Evolutionary conservation across 2,113 vertebrate genomes (phyloP), one percentile per base, ranked within the genome.

Genomic region (Sinosuthora webbiana): DNA sequence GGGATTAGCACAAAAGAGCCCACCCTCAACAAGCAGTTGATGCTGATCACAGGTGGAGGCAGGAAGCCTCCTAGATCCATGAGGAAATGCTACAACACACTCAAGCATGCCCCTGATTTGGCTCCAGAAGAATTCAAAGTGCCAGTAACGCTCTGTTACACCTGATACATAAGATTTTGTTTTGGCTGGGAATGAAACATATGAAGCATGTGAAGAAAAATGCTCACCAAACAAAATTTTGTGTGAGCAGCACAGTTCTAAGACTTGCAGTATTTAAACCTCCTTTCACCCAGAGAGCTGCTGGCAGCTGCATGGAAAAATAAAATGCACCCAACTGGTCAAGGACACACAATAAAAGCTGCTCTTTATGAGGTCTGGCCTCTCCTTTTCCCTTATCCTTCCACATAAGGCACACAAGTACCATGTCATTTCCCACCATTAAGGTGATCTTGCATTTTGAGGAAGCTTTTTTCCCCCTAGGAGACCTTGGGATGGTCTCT

Each of bases 391-490:
- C 50, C 75, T 35, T 57, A 39, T 50, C 35, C 44, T 78, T 28
- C 60, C 2, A 1, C 35, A 35, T 25, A 42, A 82, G 8, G 23
- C 30, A 60, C 33, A 76, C 33, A 49, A 19, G n/a, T 4, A 37
- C 42, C 44, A 23, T 39, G 81, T 39, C 67, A 55, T 93, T 74
- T 70, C 59, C 79, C 69, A 89, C 56, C 47, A 41, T 65, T 57
- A 85, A 75, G 59, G 44, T 50, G 64, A 76, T 82, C 41, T 50
- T 42, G 82, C 59, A 78, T 95, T 95, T 86, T 77, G 78, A 91
- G 65, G 31, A 78, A 73, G 64, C 23, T 68, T 85, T 74, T 73
- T 53, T 33, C 2, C 27, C 27, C 71, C 81, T 33, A 42, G 65
- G 55, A 94, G 63, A 67, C 30, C 39, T 56, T 21, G 37, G 50